Percentiles rank a stretch among this genome's conserved stretches.
These are phyloP conservation scores for Acholoe squamosa DNA, from an alignment of 2,888 invertebrate species.

Conservation along the genomic window DNA sequence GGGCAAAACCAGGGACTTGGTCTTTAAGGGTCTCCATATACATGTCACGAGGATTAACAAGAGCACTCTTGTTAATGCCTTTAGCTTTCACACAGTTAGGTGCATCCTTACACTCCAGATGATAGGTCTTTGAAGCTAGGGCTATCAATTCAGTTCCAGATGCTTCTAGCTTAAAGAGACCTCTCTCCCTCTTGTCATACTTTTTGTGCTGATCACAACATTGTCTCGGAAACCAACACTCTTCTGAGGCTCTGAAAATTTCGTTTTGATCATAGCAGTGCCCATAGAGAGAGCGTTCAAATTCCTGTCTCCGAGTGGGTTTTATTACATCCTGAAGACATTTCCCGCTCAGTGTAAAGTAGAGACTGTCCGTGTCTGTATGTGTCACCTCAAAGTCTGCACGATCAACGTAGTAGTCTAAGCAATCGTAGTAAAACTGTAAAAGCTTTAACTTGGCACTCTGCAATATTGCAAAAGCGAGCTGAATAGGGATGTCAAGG, in stretches of 20 bases:
- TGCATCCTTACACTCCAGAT: neutral
- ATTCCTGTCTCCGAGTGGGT: too few species aligned
- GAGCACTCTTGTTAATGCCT: constrained; percentile 2
- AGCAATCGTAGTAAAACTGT: constrained; percentile 65
- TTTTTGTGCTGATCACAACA: neutral
- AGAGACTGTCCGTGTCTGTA: constrained; percentile 70
- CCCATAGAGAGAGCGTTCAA: neutral
- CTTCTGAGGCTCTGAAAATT: neutral
- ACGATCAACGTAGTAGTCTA: constrained; percentile 65
- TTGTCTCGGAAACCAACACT: constrained; percentile 34
- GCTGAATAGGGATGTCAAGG: constrained; percentile 70
- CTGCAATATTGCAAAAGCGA: constrained; percentile 71
- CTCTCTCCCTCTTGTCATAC: constrained; percentile 60
- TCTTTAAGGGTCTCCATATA: neutral
- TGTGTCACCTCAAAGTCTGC: constrained; percentile 57
- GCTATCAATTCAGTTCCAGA: constrained; percentile 60
- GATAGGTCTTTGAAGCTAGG: constrained; percentile 62
- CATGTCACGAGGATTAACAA: neutral
- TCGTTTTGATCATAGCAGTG: neutral
- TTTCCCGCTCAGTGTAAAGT: constrained; percentile 35
- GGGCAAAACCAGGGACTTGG: neutral
- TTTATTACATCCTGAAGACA: neutral
- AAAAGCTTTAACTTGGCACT: constrained; percentile 70
- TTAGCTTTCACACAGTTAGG: neutral
- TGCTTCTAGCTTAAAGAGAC: constrained; percentile 64